These are phyloP conservation scores for Drosophila bocqueti DNA, from an alignment of 1,140 invertebrate genomes.

Conservation along the genomic window DNA sequence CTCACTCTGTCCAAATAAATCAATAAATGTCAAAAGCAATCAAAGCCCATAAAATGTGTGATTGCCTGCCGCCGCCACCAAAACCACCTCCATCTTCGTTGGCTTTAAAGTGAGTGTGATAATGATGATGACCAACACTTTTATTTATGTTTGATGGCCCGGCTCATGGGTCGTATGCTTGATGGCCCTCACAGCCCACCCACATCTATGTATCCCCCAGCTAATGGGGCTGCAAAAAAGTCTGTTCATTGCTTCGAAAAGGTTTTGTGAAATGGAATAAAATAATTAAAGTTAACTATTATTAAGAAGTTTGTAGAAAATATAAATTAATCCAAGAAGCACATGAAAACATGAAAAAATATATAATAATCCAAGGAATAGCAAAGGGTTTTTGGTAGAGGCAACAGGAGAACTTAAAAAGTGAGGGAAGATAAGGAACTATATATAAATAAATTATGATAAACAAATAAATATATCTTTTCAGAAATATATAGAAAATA, in stretches of 20 bases:
- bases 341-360: neutral
- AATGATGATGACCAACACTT: conserved; percentile 35
- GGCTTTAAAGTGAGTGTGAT: conserved; percentile 30
- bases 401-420: neutral
- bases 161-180: conserved; percentile 8
- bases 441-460: neutral
- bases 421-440: too few species aligned
- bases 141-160: conserved; percentile 33
- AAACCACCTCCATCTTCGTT: neutral
- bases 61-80: conserved; percentile 17
- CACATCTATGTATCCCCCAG: neutral
- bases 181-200: neutral
- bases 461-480: neutral
- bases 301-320: neutral
- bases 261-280: neutral
- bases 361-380: neutral
- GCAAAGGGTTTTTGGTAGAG: neutral
- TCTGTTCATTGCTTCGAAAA: neutral
- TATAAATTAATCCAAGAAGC: neutral
- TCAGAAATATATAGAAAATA: too few species aligned
- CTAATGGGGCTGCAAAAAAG: neutral
- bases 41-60: conserved; percentile 63
- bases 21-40: conserved; percentile 79
- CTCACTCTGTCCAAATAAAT: conserved; percentile 52
- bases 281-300: neutral